Evolutionary conservation across 2,113 vertebrate species (phyloP).

Genomic region (Climacteris rufus): DNA sequence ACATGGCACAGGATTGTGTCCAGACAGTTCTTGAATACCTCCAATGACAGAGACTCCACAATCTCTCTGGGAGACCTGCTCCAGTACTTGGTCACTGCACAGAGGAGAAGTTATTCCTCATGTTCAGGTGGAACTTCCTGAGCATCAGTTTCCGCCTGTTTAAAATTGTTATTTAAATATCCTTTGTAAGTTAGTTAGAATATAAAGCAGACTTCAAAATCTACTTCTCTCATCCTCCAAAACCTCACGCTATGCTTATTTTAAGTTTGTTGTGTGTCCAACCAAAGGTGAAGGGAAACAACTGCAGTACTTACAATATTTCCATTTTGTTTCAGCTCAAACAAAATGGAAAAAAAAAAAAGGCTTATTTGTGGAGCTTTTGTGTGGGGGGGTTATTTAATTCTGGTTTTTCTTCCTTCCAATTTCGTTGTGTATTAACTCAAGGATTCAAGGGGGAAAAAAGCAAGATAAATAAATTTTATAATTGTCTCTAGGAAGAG

Average conservation of each 20-base stretch:
- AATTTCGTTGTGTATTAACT: background rate
- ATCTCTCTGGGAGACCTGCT: background rate
- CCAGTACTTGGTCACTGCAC: accelerated
- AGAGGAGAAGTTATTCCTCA: background rate
- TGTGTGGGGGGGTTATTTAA: too few species aligned
- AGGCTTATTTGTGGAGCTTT: background rate
- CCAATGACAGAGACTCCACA: too few species aligned
- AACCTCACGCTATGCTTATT: background rate
- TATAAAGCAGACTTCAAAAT: background rate
- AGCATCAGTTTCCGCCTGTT: background rate
- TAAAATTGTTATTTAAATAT: background rate
- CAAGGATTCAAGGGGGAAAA: slow-evolving; percentile 7
- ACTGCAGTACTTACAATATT: background rate
- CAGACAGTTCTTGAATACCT: background rate
- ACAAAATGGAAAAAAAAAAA: background rate
- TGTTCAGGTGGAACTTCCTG: background rate
- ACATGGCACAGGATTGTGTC: background rate
- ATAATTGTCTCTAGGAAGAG: background rate
- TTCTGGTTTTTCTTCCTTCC: background rate
- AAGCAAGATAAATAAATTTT: background rate
- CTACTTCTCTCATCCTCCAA: background rate
- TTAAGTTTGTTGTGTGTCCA: background rate
- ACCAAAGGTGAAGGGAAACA: background rate
- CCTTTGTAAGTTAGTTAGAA: background rate
- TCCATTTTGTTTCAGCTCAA: background rate